phyloP scores from a whole-genome alignment of 2,888 invertebrate genomes.

The Cataglyphis livida region DNA sequence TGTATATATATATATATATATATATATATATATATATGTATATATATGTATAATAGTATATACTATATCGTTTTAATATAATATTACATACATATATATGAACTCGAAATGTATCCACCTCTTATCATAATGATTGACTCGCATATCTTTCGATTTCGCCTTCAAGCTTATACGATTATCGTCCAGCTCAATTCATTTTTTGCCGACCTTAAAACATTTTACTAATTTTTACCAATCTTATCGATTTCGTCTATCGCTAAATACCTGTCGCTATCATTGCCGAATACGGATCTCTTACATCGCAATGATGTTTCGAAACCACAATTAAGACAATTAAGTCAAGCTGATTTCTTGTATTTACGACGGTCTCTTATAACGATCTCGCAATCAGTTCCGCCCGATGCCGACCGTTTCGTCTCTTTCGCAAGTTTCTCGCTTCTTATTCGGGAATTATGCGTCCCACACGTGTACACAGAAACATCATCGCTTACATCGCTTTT shows the following conservation, averaged over 20 bases:
- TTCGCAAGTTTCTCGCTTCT: neutral
- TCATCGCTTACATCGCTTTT: constrained; percentile 69
- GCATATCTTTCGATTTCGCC: neutral
- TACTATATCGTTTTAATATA: constrained; percentile 24
- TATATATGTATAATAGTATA: neutral
- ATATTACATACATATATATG: constrained; percentile 26
- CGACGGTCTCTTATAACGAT: neutral
- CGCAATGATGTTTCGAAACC: neutral
- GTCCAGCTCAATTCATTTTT: neutral
- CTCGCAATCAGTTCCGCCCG: neutral
- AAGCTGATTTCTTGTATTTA: neutral
- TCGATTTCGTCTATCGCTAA: neutral
- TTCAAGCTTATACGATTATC: neutral
- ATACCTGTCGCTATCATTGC: neutral
- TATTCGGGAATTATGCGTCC: neutral
- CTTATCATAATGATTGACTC: constrained; percentile 6
- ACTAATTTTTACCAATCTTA: neutral
- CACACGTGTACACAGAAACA: constrained; percentile 72
- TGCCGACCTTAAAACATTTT: neutral
- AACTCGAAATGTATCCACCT: constrained; percentile 7
- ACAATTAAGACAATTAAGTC: neutral
- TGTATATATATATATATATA: constrained; percentile 12
- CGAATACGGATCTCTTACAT: neutral
- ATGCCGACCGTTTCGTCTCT: constrained; percentile 8
- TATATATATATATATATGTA: neutral